Evolutionary conservation across 2,888 invertebrate species (phyloP).

Genomic region (Agrochola lota): DNA sequence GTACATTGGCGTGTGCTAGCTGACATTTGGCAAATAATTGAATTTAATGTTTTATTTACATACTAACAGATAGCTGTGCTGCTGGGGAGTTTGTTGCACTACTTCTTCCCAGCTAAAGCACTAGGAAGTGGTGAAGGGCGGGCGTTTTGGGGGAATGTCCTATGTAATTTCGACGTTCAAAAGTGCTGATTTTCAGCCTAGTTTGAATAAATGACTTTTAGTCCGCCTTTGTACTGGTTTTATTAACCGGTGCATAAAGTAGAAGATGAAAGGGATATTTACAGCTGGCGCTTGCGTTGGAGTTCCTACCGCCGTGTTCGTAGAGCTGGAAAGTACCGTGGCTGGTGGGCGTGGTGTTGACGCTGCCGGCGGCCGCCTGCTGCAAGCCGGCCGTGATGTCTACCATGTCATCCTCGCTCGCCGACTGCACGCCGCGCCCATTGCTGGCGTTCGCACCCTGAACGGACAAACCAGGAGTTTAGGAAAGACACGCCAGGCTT

Average conservation of each 20-base stretch:
- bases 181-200: neutral
- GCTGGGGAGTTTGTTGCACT: neutral
- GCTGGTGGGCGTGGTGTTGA: slow-evolving; percentile 80
- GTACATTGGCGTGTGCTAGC: no score
- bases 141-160: neutral
- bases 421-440: slow-evolving; percentile 75
- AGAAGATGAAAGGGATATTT: slow-evolving; percentile 65
- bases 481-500: neutral
- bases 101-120: neutral
- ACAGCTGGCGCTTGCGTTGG: slow-evolving; percentile 81
- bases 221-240: neutral
- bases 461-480: slow-evolving; percentile 1
- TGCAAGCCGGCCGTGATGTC: slow-evolving; percentile 82
- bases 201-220: neutral
- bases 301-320: slow-evolving; percentile 80
- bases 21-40: neutral
- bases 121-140: neutral
- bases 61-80: neutral
- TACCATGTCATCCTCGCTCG: slow-evolving; percentile 83
- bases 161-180: neutral
- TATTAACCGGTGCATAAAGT: neutral
- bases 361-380: slow-evolving; percentile 72
- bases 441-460: slow-evolving; percentile 76
- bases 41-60: neutral
- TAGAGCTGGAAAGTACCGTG: slow-evolving; percentile 88